Conservation (phyloP, 2,888 invertebrate genomes). For the Micoletzkya japonica region DNA sequence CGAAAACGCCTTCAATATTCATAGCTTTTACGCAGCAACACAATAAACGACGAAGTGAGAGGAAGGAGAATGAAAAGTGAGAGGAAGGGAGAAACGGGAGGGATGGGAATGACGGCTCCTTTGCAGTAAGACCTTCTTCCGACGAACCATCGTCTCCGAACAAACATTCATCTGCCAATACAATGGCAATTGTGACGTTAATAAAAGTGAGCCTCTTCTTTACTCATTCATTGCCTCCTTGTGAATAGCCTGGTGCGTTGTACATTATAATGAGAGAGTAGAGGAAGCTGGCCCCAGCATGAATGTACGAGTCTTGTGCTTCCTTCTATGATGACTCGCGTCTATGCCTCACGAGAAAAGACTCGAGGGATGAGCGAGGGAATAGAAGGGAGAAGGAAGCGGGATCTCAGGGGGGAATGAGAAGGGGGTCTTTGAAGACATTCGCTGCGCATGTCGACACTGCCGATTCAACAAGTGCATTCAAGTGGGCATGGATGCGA, state of each 20-base stretch:
- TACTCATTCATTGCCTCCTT: background rate
- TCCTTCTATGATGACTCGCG: no score
- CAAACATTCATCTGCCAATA: slow-evolving; percentile 63
- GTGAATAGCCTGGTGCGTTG: background rate
- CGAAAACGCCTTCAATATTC: no score
- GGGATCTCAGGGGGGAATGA: background rate
- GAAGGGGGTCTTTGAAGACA: slow-evolving; percentile 39
- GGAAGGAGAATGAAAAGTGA: no score
- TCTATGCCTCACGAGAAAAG: no score
- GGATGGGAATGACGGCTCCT: background rate
- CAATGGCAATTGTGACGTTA: slow-evolving; percentile 62
- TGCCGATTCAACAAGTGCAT: slow-evolving; percentile 63
- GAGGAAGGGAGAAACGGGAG: background rate
- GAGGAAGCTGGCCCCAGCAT: no score
- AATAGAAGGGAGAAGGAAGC: background rate
- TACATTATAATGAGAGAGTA: no score
- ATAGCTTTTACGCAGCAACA: no score
- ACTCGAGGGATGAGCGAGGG: background rate
- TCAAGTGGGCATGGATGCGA: slow-evolving; percentile 62
- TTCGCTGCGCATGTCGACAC: slow-evolving; percentile 60
- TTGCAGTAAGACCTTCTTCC: slow-evolving; percentile 62
- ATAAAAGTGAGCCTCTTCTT: slow-evolving; percentile 51
- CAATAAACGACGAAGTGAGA: no score
- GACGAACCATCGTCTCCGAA: slow-evolving; percentile 62
- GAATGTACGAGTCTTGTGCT: no score